Conservation (phyloP, 2,113 vertebrate species). For the Platichthys flesus region DNA sequence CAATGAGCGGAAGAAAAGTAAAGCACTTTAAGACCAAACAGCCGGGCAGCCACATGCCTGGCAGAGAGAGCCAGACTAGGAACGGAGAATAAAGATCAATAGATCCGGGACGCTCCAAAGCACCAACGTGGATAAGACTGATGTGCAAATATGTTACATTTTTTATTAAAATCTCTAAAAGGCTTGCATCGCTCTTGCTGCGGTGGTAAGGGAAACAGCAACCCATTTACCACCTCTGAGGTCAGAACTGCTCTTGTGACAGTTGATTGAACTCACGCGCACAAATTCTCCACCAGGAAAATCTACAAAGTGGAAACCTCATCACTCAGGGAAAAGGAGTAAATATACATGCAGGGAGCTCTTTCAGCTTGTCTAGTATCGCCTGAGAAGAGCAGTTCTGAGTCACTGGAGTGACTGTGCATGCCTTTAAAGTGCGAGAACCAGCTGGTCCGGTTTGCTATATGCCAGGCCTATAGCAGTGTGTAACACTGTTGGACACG, state of each 20-base stretch:
- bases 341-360: conserved; percentile 3
- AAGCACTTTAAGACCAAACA: conserved; percentile 55
- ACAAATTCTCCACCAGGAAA: not conserved
- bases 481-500: conserved; percentile 2
- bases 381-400: conserved; percentile 6
- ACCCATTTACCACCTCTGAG: not conserved
- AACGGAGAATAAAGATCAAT: not conserved
- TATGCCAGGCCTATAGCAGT: not conserved
- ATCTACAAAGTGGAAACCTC: not conserved
- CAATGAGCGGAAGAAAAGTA: conserved; percentile 32
- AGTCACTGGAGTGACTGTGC: conserved; percentile 13
- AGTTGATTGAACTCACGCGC: not conserved
- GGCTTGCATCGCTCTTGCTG: not conserved
- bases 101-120: not conserved
- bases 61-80: conserved; percentile 28
- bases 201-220: not conserved
- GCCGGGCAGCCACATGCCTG: conserved; percentile 41
- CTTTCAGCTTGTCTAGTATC: not conserved
- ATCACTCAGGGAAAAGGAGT: not conserved
- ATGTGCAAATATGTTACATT: not conserved
- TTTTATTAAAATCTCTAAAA: not conserved
- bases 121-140: conserved; percentile 7
- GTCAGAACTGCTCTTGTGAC: not conserved
- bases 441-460: conserved; percentile 46
- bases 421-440: conserved; percentile 29